Evolutionary conservation across 2,113 vertebrate species (phyloP), one percentile per base, ranked within the genome.

Genomic region (Megaptera novaeangliae): DNA sequence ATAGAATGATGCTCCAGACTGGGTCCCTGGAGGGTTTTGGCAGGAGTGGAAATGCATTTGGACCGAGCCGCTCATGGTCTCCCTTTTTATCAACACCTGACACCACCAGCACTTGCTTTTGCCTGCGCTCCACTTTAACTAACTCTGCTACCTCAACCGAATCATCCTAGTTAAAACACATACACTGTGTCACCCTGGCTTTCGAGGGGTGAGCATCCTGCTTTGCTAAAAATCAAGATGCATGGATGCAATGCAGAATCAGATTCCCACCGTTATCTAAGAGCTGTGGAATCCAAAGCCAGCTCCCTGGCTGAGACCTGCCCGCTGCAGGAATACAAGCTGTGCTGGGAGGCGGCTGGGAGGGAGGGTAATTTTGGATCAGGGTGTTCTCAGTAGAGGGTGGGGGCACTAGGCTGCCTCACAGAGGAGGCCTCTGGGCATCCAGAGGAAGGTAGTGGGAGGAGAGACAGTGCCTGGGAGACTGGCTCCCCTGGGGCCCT

Each of bases 171-270:
- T 88, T 88, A 72, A 80, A 44, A 52, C 63, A 63, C 41, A 14
- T 6, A 25, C 0, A 8, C 41, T 23, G 78, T 34, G n/a, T 83
- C 74, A 68, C 75, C 72, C 74, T 75, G 86, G 59, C 89, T 80
- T 87, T 78, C 2, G 8, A 88, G 71, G 86, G 80, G 23, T 63
- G 72, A 68, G 64, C 81, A 55, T 82, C 31, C 61, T 69, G 41
- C 61, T 89, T 96, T 64, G 49, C 95, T 90, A 88, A 95, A 92
- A 71, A 96, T 95, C 90, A 97, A 92, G 89, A 31, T 34, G 17
- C 25, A 49, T 57, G 63, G 81, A 71, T 52, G 61, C 68, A 83
- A 29, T 81, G 64, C 81, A 61, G 61, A 72, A 36, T 23, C 55
- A 18, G 59, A 44, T 59, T 90, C 77, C 69, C 64, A 68, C 1